Base-by-base conservation (phyloP, 2,888 invertebrate species). In the Pegoplata infirma region DNA sequence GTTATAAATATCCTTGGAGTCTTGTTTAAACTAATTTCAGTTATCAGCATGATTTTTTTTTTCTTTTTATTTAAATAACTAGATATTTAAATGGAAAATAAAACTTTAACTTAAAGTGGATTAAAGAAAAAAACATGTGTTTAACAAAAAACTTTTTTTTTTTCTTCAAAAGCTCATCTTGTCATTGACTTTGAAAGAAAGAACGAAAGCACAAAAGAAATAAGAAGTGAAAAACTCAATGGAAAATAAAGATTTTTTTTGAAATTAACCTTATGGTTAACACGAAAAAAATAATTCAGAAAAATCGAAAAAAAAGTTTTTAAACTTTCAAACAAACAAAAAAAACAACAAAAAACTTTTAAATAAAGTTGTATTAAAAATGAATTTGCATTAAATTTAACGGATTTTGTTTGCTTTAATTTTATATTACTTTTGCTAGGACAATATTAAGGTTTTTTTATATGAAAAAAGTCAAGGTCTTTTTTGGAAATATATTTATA, bases 341-440 rank as follows among this genome's bases (percentile, higher is more conserved):
- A 64, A 32, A 23, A 40, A 23, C 14, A 36, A 36, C 36, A 36
- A 36, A 10, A 55, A 56, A 56, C 36, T 56, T 71, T 19, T 63
- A 47, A 32, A 51, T 51, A 58, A 73, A 73, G 17, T 73, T 53
- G 44, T 59, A 40, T 64, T 40, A 58, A 64, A 76, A 17, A 51
- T n/a, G 40, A 67, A 71, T 76, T 71, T 76, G 47, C 47, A 67
- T 71, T 61, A 67, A 32, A 61, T 66, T 56, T 53, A n/a, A 16
- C 32, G 47, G 44, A 19, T 10, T 10, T 16, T 53, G 4, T 51
- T 40, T 51, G 44, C 36, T 46, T 61, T 36, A 53, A 32, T 17
- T 10, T 17, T 14, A 47, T 1, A 21, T 66, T 51, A 40, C n/a
- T 40, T 32, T 6, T 32, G 32, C 12, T 32, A 3, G 8, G n/a